Percentiles rank a stretch among this genome's conserved stretches.
phyloP scores from a whole-genome alignment of 2,797 vertebrate genomes.

The Scyliorhinus canicula region DNA sequence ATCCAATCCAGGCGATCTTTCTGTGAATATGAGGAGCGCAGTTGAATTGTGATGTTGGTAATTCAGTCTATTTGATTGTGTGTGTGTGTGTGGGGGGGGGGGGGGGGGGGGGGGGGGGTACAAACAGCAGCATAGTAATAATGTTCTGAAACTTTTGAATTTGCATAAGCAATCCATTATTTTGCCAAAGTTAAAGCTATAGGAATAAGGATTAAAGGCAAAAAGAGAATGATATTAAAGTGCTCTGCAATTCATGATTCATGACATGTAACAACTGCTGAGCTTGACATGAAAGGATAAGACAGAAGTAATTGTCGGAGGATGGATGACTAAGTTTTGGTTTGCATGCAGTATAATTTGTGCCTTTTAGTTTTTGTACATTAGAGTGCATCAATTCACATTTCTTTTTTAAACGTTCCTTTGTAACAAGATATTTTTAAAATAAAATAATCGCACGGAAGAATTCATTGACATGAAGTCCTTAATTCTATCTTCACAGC shows the following conservation, averaged over 20 bases:
- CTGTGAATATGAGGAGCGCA: too few relatives aligned
- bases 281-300: neutral
- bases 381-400: neutral
- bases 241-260: neutral
- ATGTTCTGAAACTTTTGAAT: neutral
- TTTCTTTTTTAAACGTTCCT: neutral
- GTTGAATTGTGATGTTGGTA: neutral
- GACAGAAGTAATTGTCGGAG: neutral
- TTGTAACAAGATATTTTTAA: neutral
- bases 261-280: neutral
- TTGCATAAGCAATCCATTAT: neutral
- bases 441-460: neutral
- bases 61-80: neutral
- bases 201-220: neutral
- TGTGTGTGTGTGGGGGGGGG: too few relatives aligned
- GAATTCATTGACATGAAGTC: neutral
- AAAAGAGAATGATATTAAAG: neutral
- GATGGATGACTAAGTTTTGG: neutral
- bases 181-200: neutral
- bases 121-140: neutral
- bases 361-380: neutral
- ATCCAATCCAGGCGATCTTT: too few relatives aligned
- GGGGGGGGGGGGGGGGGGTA: too few relatives aligned
- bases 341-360: neutral
- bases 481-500: neutral